Conservation (phyloP, 2,797 vertebrate species). For the Tamandua tetradactyla region DNA sequence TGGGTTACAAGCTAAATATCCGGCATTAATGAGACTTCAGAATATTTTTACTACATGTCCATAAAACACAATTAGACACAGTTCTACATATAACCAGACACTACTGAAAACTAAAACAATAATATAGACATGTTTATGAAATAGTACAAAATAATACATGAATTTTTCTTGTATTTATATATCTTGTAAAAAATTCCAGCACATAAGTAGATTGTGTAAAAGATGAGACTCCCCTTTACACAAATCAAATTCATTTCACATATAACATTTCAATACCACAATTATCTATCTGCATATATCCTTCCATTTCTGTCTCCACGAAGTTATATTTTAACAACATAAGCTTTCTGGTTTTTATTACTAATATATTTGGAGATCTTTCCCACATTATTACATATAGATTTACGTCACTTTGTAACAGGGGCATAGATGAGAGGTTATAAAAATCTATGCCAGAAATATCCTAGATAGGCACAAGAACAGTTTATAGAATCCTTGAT, state of each 20-base stretch:
- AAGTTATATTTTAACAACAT: neutral
- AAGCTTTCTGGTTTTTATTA: neutral
- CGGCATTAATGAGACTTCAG: neutral
- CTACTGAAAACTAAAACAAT: neutral
- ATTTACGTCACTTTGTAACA: neutral
- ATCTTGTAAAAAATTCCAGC: neutral
- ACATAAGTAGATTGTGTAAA: neutral
- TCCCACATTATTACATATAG: neutral
- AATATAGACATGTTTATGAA: neutral
- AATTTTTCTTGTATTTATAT: too few relatives aligned
- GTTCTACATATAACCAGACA: neutral
- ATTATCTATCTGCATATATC: too few relatives aligned
- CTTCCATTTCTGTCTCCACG: constrained; percentile 22
- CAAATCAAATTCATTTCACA: neutral
- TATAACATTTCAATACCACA: too few relatives aligned
- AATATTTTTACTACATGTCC: neutral
- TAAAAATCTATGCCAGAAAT: neutral
- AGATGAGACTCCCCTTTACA: neutral
- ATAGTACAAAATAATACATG: neutral
- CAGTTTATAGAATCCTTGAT: neutral
- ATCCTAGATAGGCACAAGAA: neutral
- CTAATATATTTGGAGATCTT: constrained; percentile 5
- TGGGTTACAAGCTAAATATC: neutral
- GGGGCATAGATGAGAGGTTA: neutral
- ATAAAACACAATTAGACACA: neutral